Evolutionary conservation across 2,888 invertebrate genomes (phyloP), one percentile per base, ranked within the genome.

Genomic region (Phanerotoma sp.): DNA sequence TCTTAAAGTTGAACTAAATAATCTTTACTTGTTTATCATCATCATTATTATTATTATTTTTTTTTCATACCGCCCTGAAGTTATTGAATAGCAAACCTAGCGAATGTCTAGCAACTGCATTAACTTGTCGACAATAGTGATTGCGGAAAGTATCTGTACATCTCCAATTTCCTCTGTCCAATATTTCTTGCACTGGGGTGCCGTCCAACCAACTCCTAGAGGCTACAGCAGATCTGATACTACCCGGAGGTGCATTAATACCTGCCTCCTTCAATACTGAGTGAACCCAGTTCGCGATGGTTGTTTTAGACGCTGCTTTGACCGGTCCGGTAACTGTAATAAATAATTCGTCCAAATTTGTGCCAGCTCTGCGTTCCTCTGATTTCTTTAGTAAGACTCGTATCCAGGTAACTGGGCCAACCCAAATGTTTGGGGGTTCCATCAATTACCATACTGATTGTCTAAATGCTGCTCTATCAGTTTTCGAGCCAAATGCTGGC

Each of bases 401-500:
- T n/a, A 62, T 46, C 48, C 48, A 48, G 1, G 53, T 61, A 7
- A 58, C 28, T 5, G 61, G 58, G 28, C 60, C 60, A 3, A 62
- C 13, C 40, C 60, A 47, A 10, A 50, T 57, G 25, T 59, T 63
- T 7, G 54, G 22, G 13, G 61, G 57, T 21, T 20, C 60, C 3
- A 33, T 53, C n/a, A 63, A 22, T 45, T 51, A 56, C 61, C 56
- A 62, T 1, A 61, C 63, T 21, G 62, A 63, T 50, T 62, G 59
- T 13, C 62, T 45, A 21, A 60, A 62, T 21, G 37, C 51, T 2
- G 16, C 18, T 4, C 59, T 30, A 37, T 61, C 62, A 6, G 59
- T 63, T 32, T 63, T 60, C 3, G 57, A 63, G 6, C 61, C 62
- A 48, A 62, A 61, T 5, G 21, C 46, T 28, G 61, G 61, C 62